Conservation (phyloP, 2,113 vertebrate genomes). For the Gopherus flavomarginatus region DNA sequence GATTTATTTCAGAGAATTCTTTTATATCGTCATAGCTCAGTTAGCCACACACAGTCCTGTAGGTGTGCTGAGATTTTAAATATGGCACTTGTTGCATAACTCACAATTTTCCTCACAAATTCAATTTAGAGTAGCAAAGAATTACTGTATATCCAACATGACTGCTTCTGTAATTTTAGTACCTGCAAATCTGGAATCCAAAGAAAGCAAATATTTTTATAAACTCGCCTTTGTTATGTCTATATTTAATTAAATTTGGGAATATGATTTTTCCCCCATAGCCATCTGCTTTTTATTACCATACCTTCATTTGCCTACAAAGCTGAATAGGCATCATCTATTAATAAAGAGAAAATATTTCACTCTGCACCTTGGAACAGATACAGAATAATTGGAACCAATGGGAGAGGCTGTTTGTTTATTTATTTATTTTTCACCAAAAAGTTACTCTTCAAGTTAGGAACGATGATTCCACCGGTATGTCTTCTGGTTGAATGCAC, state of each 20-base stretch:
- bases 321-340: constrained; percentile 39
- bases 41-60: neutral
- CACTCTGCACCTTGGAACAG: constrained; percentile 31
- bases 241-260: constrained; percentile 54
- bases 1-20: neutral
- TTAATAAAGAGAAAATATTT: constrained; percentile 33
- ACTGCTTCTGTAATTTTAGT: constrained; percentile 28
- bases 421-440: neutral
- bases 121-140: neutral
- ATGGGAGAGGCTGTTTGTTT: neutral
- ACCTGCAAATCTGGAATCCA: neutral
- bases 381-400: constrained; percentile 39
- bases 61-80: neutral
- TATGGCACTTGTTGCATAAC: neutral
- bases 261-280: constrained; percentile 32
- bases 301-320: constrained; percentile 21
- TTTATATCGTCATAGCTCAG: neutral
- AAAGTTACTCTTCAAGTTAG: constrained; percentile 9
- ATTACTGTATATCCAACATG: neutral
- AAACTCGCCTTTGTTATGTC: constrained; percentile 53
- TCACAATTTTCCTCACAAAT: constrained; percentile 5
- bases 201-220: constrained; percentile 21
- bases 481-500: constrained; percentile 2
- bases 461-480: neutral
- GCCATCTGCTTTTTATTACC: constrained; percentile 63